Percentiles rank a stretch among this genome's conserved stretches.
phyloP scores from a whole-genome alignment of 2,113 vertebrate genomes.

The Columba janthina region DNA sequence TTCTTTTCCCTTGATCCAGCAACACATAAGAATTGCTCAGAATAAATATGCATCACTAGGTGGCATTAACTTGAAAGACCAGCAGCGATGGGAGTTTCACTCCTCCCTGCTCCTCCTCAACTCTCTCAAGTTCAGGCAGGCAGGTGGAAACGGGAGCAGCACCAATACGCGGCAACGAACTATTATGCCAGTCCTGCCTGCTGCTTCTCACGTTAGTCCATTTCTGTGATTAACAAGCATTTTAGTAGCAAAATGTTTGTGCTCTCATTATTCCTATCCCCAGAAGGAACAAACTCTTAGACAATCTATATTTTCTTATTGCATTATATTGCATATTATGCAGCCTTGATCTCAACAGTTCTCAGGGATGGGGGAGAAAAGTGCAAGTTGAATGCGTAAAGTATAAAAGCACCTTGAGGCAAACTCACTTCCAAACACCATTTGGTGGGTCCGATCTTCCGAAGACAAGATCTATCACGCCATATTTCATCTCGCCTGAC shows the following conservation, averaged over 20 bases:
- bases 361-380: not conserved
- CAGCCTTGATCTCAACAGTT: not conserved
- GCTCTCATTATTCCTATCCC: not conserved
- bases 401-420: constrained; percentile 41
- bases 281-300: not conserved
- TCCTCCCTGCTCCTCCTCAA: not conserved
- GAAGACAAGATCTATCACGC: constrained; percentile 37
- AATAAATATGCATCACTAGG: not conserved
- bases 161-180: not conserved
- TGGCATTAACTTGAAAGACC: not conserved
- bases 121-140: not conserved
- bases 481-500: constrained; percentile 21
- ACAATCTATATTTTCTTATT: not conserved
- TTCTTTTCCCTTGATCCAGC: not conserved
- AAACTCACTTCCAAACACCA: constrained; percentile 23
- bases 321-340: not conserved
- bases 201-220: not conserved
- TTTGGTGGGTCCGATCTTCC: constrained; percentile 9
- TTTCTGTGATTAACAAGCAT: not conserved
- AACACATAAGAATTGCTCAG: not conserved
- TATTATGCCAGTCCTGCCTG: not conserved
- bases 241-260: not conserved
- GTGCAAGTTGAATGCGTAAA: not conserved
- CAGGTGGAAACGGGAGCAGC: not conserved
- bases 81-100: not conserved